Evolutionary conservation across 2,113 vertebrate genomes (phyloP).

Genomic region (Lontra canadensis): DNA sequence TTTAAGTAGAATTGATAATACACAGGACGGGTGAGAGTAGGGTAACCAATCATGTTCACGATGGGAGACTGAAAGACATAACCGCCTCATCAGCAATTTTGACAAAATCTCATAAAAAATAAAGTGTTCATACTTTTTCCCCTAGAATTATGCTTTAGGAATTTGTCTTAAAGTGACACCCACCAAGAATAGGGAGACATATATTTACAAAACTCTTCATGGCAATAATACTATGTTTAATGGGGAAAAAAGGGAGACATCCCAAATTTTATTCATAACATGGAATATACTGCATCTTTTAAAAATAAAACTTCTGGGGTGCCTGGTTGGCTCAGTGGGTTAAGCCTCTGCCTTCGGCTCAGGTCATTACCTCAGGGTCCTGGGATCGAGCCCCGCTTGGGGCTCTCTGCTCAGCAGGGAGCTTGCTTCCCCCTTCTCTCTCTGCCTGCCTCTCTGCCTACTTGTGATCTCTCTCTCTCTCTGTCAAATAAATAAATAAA

Average conservation of each 20-base stretch:
- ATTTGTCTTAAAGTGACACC: constrained; percentile 30
- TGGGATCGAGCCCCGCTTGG: no score
- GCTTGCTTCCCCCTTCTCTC: no score
- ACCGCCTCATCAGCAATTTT: neutral
- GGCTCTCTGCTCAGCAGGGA: no score
- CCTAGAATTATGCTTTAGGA: neutral
- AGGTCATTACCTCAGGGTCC: no score
- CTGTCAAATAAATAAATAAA: no score
- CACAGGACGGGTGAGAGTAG: neutral
- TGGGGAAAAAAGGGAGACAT: neutral
- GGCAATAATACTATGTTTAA: neutral
- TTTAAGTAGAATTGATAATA: neutral
- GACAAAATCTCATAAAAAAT: neutral
- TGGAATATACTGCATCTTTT: neutral
- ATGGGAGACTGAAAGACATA: neutral
- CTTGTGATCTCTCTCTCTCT: no score
- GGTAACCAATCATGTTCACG: neutral
- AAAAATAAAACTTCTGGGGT: neutral
- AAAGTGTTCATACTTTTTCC: neutral
- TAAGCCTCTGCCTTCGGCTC: no score
- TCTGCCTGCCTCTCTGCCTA: no score
- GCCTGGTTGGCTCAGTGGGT: no score
- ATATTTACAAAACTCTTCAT: neutral
- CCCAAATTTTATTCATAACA: neutral
- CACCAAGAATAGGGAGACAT: neutral